Evolutionary conservation across 2,113 vertebrate genomes (phyloP).

Genomic region (Rhinolophus ferrumequinum): DNA sequence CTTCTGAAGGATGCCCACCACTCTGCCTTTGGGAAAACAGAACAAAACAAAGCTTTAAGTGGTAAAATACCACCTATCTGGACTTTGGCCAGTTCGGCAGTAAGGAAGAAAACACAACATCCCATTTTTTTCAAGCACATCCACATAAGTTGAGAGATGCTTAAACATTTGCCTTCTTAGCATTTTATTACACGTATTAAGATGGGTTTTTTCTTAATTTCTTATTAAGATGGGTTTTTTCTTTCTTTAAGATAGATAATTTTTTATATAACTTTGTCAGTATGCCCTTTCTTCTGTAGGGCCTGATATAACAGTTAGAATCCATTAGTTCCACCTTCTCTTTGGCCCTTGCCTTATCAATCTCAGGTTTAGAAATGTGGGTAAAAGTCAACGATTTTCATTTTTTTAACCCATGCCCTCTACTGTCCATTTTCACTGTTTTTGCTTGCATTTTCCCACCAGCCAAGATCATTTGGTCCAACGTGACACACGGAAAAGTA

Average conservation of each 20-base stretch:
- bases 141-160: neutral
- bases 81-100: neutral
- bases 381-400: neutral
- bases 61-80: neutral
- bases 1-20: conserved; percentile 95
- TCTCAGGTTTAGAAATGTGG: neutral
- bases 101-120: neutral
- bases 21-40: conserved; percentile 86
- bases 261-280: neutral
- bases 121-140: neutral
- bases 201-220: neutral
- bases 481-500: neutral
- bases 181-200: neutral
- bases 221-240: neutral
- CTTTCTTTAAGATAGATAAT: neutral
- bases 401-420: neutral
- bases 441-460: neutral
- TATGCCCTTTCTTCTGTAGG: neutral
- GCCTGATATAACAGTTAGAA: neutral
- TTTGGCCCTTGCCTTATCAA: neutral
- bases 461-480: neutral
- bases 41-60: neutral
- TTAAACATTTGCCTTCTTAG: neutral
- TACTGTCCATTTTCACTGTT: neutral
- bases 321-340: neutral